Evolutionary conservation across 2,797 vertebrate genomes (phyloP).

Genomic region (Diplodus puntazzo): DNA sequence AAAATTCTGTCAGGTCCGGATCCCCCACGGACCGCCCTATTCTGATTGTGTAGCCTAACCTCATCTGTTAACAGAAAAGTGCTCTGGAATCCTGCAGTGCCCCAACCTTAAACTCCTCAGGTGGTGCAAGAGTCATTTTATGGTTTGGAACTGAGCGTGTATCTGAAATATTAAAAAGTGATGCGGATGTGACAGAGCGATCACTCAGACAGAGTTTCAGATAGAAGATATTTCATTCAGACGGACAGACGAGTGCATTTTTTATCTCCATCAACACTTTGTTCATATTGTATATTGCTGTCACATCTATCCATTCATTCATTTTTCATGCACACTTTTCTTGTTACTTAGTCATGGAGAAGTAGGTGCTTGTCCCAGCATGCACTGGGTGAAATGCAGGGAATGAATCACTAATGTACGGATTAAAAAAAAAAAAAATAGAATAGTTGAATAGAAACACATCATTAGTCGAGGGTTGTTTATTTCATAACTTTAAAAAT

Average conservation of each 20-base stretch:
- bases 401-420: not conserved
- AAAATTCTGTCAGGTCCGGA: conserved; percentile 55
- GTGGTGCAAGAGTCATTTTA: conserved; percentile 55
- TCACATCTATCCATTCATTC: not conserved
- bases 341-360: conserved; percentile 1
- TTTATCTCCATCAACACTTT: not conserved
- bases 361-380: not conserved
- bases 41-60: conserved; percentile 58
- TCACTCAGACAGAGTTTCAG: conserved; percentile 16
- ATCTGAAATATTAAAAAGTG: conserved; percentile 35
- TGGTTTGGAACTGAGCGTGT: conserved; percentile 33
- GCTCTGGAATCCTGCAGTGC: conserved; percentile 45
- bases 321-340: not conserved
- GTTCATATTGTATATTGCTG: not conserved
- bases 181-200: conserved; percentile 16
- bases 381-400: not conserved
- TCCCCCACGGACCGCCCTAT: conserved; percentile 22
- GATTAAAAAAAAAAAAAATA: too few relatives aligned
- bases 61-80: conserved; percentile 50
- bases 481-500: not conserved
- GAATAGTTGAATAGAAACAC: not conserved
- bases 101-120: conserved; percentile 41
- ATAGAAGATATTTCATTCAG: conserved; percentile 18
- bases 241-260: not conserved
- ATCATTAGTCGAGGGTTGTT: not conserved